phyloP scores from a whole-genome alignment of 2,888 invertebrate species.

The Drosophila multiciliata region DNA sequence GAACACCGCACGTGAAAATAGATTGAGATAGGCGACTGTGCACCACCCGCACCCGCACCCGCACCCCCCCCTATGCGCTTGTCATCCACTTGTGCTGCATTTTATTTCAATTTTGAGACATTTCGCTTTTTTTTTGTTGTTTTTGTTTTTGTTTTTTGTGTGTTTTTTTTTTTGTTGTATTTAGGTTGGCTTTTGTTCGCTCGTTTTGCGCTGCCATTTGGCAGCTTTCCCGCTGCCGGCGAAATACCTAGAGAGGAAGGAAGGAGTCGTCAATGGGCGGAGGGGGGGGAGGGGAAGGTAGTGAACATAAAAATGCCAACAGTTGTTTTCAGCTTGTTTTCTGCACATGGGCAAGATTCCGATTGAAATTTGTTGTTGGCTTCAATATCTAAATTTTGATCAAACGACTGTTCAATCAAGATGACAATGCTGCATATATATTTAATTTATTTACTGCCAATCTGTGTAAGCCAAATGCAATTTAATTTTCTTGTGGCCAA shows the following conservation, averaged over 20 bases:
- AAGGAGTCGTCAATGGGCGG: slow-evolving; percentile 13
- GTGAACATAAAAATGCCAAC: slow-evolving; percentile 5
- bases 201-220: slow-evolving; percentile 23
- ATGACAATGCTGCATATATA: background rate
- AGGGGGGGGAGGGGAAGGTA: background rate
- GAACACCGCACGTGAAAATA: slow-evolving; percentile 31
- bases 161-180: background rate
- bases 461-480: accelerated
- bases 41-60: background rate
- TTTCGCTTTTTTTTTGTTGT: slow-evolving; percentile 60
- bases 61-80: background rate
- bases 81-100: slow-evolving; percentile 42
- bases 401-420: background rate
- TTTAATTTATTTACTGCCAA: background rate
- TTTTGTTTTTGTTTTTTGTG: background rate
- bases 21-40: slow-evolving; percentile 37
- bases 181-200: slow-evolving; percentile 36
- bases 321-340: slow-evolving; percentile 4
- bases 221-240: slow-evolving; percentile 7
- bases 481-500: background rate
- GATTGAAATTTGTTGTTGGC: background rate
- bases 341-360: slow-evolving; percentile 4
- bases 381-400: background rate
- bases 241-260: slow-evolving; percentile 5
- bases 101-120: slow-evolving; percentile 69